These are phyloP conservation scores for Halcyon chelicuti DNA, from an alignment of 2,797 vertebrate genomes.

Conservation along the genomic window DNA sequence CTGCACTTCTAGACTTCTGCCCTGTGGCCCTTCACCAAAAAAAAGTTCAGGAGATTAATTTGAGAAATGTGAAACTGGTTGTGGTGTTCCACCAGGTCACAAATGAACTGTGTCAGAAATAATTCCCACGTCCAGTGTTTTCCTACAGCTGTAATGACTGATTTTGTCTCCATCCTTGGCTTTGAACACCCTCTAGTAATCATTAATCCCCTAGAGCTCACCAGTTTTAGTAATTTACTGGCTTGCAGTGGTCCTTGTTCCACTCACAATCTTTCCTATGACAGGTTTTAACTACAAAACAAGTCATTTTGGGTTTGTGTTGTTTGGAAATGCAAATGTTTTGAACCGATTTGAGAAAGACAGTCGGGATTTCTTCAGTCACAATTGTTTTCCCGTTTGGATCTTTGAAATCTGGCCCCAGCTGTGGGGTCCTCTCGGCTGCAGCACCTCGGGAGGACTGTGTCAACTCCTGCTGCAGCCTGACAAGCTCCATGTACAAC, in stretches of 20 bases:
- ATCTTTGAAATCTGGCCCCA: neutral
- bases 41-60: neutral
- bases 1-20: neutral
- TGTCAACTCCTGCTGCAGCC: neutral
- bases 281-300: conserved; percentile 11
- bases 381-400: neutral
- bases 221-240: neutral
- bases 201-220: neutral
- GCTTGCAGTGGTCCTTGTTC: neutral
- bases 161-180: conserved; percentile 1
- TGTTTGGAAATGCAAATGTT: conserved; percentile 21
- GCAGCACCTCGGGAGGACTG: neutral
- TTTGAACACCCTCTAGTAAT: neutral
- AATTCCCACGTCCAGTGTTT: neutral
- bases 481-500: neutral
- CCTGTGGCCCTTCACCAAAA: neutral
- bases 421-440: neutral
- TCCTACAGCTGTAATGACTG: neutral
- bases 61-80: neutral
- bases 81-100: neutral
- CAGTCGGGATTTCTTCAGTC: neutral
- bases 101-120: neutral
- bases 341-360: neutral
- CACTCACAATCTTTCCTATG: neutral
- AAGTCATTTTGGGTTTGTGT: neutral